A percentile compares a stretch with the other conserved stretches of the same genome.
phyloP scores from a whole-genome alignment of 2,888 invertebrate species.

The Hydraecia micacea region DNA sequence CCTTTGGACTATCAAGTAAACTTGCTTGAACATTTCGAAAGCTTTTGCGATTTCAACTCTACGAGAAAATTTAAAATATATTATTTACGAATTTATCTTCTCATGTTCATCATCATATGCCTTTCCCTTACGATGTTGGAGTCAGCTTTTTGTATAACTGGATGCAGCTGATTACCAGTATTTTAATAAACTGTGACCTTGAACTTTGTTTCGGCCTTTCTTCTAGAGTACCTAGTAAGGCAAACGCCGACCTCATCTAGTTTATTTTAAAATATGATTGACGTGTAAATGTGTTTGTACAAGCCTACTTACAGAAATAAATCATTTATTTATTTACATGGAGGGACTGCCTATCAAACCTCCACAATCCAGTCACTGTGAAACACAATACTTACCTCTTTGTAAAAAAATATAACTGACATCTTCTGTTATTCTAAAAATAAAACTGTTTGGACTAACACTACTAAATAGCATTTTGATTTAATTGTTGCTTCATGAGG shows the following conservation, averaged over 20 bases:
- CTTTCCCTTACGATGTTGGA: not conserved
- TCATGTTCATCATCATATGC: not conserved
- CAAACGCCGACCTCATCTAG: not conserved
- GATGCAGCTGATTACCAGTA: not conserved
- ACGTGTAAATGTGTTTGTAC: not conserved
- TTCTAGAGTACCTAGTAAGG: not conserved
- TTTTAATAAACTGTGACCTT: not conserved
- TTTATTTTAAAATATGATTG: not conserved
- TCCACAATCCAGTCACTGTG: not conserved
- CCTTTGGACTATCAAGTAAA: not conserved
- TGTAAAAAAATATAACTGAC: not conserved
- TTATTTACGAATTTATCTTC: not conserved
- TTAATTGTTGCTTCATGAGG: constrained; percentile 9
- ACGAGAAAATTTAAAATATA: not conserved
- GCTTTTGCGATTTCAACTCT: no score
- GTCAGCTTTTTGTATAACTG: not conserved
- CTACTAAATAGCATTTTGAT: constrained; percentile 17
- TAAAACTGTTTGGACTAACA: not conserved
- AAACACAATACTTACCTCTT: not conserved
- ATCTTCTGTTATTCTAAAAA: not conserved
- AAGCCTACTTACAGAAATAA: not conserved
- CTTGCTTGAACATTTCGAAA: not conserved
- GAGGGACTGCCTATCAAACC: not conserved
- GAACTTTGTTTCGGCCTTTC: not conserved
- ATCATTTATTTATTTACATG: not conserved